These are phyloP conservation scores for Muscina levida DNA, from an alignment of 2,888 invertebrate genomes.

Conservation along the genomic window DNA sequence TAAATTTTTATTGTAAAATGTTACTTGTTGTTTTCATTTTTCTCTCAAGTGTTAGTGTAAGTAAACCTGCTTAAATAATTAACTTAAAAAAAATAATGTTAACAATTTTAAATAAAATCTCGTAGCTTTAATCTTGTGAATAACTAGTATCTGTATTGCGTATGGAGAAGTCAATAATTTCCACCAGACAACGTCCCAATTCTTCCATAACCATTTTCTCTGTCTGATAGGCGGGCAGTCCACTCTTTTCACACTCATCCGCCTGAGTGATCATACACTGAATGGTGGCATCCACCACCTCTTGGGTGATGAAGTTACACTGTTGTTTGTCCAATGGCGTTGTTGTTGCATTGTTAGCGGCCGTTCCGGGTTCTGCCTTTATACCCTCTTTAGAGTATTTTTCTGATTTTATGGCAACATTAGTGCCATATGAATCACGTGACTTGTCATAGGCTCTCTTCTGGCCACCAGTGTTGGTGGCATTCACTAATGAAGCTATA, in stretches of 20 bases:
- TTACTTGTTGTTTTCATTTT: not conserved
- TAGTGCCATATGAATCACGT: slow-evolving; percentile 39
- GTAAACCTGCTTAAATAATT: not conserved
- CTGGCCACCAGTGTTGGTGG: slow-evolving; percentile 28
- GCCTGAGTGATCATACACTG: slow-evolving; percentile 97
- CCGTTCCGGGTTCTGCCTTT: slow-evolving; percentile 43
- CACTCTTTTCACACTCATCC: slow-evolving; percentile 89
- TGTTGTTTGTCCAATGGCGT: slow-evolving; percentile 80
- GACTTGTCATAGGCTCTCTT: slow-evolving; percentile 69
- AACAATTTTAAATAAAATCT: slow-evolving; percentile 21
- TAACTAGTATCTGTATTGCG: slow-evolving; percentile 76
- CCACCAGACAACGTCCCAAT: slow-evolving; percentile 95
- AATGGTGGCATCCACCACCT: slow-evolving; percentile 97
- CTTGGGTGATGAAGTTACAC: slow-evolving; percentile 94
- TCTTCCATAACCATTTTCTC: slow-evolving; percentile 91
- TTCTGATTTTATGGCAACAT: slow-evolving; percentile 48
- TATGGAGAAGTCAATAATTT: slow-evolving; percentile 89
- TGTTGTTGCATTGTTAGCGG: slow-evolving; percentile 26
- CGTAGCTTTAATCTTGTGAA: slow-evolving; percentile 64
- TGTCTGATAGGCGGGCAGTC: slow-evolving; percentile 83
- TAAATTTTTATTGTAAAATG: not conserved
- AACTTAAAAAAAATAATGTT: slow-evolving; percentile 12
- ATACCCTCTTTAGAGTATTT: slow-evolving; percentile 59
- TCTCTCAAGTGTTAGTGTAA: not conserved
- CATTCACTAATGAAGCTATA: slow-evolving; percentile 61